Conservation (phyloP, 2,797 vertebrate genomes). For the Hyperoplus immaculatus region DNA sequence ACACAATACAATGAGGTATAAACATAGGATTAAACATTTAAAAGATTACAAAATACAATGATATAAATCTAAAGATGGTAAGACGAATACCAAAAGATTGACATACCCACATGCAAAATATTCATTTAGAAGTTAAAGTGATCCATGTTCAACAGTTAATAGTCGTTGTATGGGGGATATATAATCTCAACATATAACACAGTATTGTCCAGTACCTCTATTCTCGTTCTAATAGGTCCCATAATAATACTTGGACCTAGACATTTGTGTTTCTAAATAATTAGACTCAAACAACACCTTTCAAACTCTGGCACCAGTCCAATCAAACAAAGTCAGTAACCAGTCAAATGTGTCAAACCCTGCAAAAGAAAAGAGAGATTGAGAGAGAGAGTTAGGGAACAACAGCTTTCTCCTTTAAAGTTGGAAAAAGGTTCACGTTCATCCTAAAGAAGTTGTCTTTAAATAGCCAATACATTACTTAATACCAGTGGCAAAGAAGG, state of each 20-base stretch:
- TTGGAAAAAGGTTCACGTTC: neutral
- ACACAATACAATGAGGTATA: no score
- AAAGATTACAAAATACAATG: no score
- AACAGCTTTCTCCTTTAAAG: neutral
- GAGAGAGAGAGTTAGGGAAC: neutral
- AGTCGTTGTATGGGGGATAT: neutral
- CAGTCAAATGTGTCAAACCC: neutral
- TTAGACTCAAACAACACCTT: neutral
- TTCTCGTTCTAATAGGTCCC: neutral
- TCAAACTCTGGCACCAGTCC: neutral
- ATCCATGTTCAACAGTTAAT: neutral
- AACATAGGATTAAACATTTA: no score
- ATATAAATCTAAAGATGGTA: no score
- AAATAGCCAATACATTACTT: neutral
- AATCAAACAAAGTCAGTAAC: neutral
- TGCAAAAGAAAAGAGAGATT: neutral
- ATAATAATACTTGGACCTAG: neutral
- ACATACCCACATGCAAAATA: neutral
- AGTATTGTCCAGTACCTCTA: neutral
- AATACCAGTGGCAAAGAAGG: no score
- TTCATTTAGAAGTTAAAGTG: constrained; percentile 3
- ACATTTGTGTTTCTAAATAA: neutral
- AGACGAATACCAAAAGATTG: no score
- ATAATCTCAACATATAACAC: neutral
- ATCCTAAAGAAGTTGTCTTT: neutral